Base-by-base conservation (phyloP, 2,888 invertebrate species). In the Ganaspis brasiliensis region DNA sequence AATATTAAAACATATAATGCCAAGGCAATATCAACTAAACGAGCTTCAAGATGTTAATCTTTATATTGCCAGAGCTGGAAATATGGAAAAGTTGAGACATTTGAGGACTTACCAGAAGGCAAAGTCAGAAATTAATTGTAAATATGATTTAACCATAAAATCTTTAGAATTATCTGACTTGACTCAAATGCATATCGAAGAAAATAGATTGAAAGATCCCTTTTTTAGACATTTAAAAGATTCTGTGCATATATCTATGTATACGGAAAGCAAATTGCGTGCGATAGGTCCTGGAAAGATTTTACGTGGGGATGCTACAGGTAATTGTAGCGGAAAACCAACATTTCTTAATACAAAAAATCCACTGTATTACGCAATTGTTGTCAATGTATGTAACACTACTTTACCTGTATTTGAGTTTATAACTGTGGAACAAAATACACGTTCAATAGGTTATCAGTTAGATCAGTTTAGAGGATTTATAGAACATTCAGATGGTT, bases 151-250 rank as follows among this genome's bases (percentile, higher is more conserved):
- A n/a, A 63, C 63, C 2, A 14, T 63, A 1, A 9, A 63, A 0
- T n/a, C 37, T 6, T 24, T 63, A 26, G n/a, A 63, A 19, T 63
- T 63, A n/a, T 31, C 24, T 31, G 63, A 37, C 6, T 8, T 63
- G 0, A 37, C n/a, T 4, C 63, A 63, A 37, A 16, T 35, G n/a
- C 8, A 16, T 1, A n/a, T 37, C 1, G 26, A n/a, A n/a, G 63
- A 63, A 19, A 12, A 37, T 10, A 14, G 21, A 0, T 9, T 19
- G 14, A 21, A 26, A 10, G 21, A 63, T 63, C 63, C 63, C 9
- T 63, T 10, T 16, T 26, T 63, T 12, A 21, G 63, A 19, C 2
- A 37, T 63, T 24, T 24, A 1, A 26, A 24, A 10, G 21, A 21
- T 21, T 10, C 24, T 31, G 2, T 31, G 31, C 31, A 56, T 21